These are phyloP conservation scores for Euplagia quadripunctaria DNA, from an alignment of 2,888 invertebrate species.

Conservation along the genomic window DNA sequence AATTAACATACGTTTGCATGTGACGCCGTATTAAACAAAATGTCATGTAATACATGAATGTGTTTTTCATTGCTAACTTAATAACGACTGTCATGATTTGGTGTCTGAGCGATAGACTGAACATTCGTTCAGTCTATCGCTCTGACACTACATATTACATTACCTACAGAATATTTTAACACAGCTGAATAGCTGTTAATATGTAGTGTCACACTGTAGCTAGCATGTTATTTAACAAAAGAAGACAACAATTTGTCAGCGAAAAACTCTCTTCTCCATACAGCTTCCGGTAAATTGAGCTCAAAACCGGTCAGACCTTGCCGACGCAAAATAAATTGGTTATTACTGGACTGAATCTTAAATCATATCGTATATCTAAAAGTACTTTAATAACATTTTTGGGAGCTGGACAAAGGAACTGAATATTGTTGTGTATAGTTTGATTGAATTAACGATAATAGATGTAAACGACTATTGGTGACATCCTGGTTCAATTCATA, in stretches of 20 bases:
- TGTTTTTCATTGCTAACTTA: neutral
- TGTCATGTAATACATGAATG: neutral
- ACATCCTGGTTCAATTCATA: neutral
- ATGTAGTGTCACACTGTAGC: neutral
- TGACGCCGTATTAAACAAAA: too few relatives aligned
- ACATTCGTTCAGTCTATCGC: too few relatives aligned
- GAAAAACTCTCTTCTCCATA: neutral
- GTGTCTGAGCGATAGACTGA: too few relatives aligned
- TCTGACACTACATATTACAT: too few relatives aligned
- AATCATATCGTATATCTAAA: constrained; percentile 19
- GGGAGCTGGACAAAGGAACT: neutral
- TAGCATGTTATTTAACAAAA: neutral
- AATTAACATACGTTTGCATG: neutral
- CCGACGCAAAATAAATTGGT: constrained; percentile 45
- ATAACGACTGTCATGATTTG: too few relatives aligned
- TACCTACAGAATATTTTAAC: neutral
- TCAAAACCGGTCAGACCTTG: constrained; percentile 19
- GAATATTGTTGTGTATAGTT: neutral
- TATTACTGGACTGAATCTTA: constrained; percentile 42
- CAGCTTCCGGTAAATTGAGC: constrained; percentile 21
- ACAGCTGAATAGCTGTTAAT: neutral
- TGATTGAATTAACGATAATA: neutral
- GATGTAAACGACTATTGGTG: neutral
- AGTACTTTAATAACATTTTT: constrained; percentile 25
- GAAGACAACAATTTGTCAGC: neutral